These are phyloP conservation scores for Meganola albula DNA, from an alignment of 2,888 invertebrate genomes.

Conservation along the genomic window DNA sequence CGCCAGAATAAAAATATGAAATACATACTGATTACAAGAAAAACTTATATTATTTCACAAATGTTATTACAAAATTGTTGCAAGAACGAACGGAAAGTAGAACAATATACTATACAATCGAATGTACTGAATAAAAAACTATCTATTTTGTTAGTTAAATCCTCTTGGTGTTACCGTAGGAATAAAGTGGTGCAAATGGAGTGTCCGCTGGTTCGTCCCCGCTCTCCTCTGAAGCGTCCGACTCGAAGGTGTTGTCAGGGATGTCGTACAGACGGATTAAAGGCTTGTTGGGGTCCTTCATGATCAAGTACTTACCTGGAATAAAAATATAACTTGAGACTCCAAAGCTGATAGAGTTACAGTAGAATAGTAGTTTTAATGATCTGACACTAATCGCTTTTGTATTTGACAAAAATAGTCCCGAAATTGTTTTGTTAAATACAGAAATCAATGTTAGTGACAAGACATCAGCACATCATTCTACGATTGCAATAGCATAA, in stretches of 20 bases:
- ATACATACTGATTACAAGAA: constrained; percentile 48
- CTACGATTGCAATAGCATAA: too few relatives aligned
- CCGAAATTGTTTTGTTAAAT: too few relatives aligned
- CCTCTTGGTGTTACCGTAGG: constrained; percentile 70
- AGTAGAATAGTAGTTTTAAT: too few relatives aligned
- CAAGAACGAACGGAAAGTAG: background rate
- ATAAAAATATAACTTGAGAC: too few relatives aligned
- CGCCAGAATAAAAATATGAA: constrained; percentile 55
- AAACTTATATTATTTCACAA: constrained; percentile 28
- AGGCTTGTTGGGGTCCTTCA: constrained; percentile 99
- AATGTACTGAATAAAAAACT: too few relatives aligned
- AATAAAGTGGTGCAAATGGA: constrained; percentile 70
- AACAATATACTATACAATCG: too few relatives aligned
- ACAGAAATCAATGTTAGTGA: too few relatives aligned
- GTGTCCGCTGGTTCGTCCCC: constrained; percentile 81
- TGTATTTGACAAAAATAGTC: too few relatives aligned
- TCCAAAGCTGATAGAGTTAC: too few relatives aligned
- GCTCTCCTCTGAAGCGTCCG: constrained; percentile 94
- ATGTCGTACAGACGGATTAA: constrained; percentile 98
- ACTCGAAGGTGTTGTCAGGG: constrained; percentile 98
- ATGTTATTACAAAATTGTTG: background rate
- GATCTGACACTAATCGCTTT: too few relatives aligned
- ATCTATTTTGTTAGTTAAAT: constrained; percentile 40
- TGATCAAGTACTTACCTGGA: constrained; percentile 90
- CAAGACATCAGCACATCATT: too few relatives aligned